Evolutionary conservation across 2,113 vertebrate genomes (phyloP), one percentile per base, ranked within the genome.

Genomic region (Engraulis encrasicolus): DNA sequence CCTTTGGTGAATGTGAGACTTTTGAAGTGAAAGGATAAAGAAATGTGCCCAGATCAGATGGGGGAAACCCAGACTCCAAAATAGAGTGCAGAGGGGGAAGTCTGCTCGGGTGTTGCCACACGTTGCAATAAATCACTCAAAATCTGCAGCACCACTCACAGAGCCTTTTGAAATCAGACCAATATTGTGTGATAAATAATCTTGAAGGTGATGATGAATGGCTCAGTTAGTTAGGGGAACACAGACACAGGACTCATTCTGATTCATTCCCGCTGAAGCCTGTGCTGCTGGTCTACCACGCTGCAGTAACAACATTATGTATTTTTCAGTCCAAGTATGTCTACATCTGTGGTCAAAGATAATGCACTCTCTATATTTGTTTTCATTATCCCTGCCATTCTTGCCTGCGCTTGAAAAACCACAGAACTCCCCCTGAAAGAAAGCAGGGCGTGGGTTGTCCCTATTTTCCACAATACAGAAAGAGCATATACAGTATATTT

Each of bases 1-100:
- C 90, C 92, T 92, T 89, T 92, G 88, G 87, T 85, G 89, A 87
- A 89, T 84, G 58, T 83, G 14, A 54, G 20, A 27, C 49, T 82
- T 86, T 80, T 40, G 78, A 88, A 81, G 85, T 78, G 17, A 61
- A 58, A 82, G 78, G 80, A 86, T 87, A 85, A 86, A 78, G 49
- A 78, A 50, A 83, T 40, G 38, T 58, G 36, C 11, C 38, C 52
- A 80, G 77, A 78, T 61, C n/a, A n/a, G n/a, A n/a, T n/a, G n/a
- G 84, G 66, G 79, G 54, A 86, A 84, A 74, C 45, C 81, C 79
- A 85, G 77, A 88, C 80, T 84, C 45, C 0, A 34, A 45, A n/a
- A 38, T 17, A 54, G 50, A n/a, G n/a, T n/a, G n/a, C n/a, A n/a
- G 48, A 14, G 77, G 37, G 80, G 40, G 45, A 61, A 81, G 50